Conservation (phyloP, 2,797 vertebrate genomes). For the Nyctalus aviator region DNA sequence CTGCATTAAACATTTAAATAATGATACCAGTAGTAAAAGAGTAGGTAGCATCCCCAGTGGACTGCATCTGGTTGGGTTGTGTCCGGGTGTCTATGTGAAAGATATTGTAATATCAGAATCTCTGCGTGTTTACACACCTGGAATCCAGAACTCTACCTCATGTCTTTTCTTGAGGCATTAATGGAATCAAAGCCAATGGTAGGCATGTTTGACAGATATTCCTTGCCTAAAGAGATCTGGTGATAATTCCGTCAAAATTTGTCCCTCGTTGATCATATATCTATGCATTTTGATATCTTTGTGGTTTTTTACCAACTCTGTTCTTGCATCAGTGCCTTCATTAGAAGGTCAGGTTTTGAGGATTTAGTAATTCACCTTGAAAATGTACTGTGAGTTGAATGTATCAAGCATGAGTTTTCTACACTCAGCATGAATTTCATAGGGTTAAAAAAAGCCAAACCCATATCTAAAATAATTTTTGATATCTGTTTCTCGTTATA, state of each 20-base stretch:
- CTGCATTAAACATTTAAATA: conserved; percentile 76
- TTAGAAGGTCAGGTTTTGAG: conserved; percentile 73
- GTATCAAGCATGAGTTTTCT: conserved; percentile 51
- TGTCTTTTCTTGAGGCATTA: conserved; percentile 67
- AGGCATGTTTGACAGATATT: conserved; percentile 75
- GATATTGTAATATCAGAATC: conserved; percentile 19
- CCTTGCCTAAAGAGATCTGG: conserved; percentile 52
- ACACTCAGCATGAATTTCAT: conserved; percentile 58
- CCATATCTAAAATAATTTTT: conserved; percentile 61
- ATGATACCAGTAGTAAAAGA: conserved; percentile 55
- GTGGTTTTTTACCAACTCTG: conserved; percentile 68
- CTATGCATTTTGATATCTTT: conserved; percentile 68
- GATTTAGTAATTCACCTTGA: conserved; percentile 73
- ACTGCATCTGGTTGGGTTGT: conserved; percentile 32
- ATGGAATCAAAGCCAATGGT: conserved; percentile 65
- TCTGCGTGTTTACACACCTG: conserved; percentile 66
- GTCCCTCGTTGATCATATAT: conserved; percentile 42
- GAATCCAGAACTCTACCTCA: conserved; percentile 58
- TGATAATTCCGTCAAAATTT: conserved; percentile 74
- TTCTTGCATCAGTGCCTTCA: conserved; percentile 57
- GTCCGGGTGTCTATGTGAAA: background rate
- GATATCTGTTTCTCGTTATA: conserved; percentile 53
- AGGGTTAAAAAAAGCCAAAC: conserved; percentile 53
- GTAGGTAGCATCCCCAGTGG: conserved; percentile 43
- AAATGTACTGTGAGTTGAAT: conserved; percentile 48